Evolutionary conservation across 1,140 invertebrate species (phyloP), one percentile per base, ranked within the genome.

Genomic region (Panulirus ornatus): DNA sequence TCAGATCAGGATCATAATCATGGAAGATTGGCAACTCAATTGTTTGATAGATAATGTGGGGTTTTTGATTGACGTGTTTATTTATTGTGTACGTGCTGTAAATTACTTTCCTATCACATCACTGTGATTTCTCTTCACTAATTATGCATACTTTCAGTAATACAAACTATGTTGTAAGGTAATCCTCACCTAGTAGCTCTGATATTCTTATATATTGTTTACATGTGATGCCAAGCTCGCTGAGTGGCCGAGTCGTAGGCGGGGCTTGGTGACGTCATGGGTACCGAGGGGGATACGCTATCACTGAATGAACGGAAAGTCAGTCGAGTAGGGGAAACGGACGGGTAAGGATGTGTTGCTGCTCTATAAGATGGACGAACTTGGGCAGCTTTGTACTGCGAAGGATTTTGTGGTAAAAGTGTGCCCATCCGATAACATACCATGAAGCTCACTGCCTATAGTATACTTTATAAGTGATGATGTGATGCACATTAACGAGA

Each of bases 271-370:
- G 83, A 84, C 83, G 83, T 73, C 66, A 73, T 47, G 83, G 83
- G 66, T 34, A 70, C 27, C 42, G n/a, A 34, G 27, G 66, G 66
- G 51, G 14, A 42, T 27, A 84, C 36, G 63, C 22, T 40, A 84
- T 84, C 66, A 71, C 36, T 84, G 83, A 84, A 84, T 84, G 83
- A 84, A 84, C 83, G 34, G 66, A 71, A 73, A 71, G 83, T 84
- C 83, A 84, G 83, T 84, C 30, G 83, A 84, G 83, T 71, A 47
- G 9, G 66, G 27, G 66, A 51, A 22, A 71, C 63, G 63, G 36
- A 47, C 30, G 83, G 27, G 83, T 1, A 42, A 51, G 66, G 83
- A 58, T 73, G 83, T 71, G 70, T 22, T 8, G 83, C 47, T 22
- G 38, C n/a, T 36, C 40, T 34, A 0, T 70, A 84, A 70, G 38